These are phyloP conservation scores for Pterocles gutturalis DNA, from an alignment of 2,113 vertebrate genomes.

Conservation along the genomic window DNA sequence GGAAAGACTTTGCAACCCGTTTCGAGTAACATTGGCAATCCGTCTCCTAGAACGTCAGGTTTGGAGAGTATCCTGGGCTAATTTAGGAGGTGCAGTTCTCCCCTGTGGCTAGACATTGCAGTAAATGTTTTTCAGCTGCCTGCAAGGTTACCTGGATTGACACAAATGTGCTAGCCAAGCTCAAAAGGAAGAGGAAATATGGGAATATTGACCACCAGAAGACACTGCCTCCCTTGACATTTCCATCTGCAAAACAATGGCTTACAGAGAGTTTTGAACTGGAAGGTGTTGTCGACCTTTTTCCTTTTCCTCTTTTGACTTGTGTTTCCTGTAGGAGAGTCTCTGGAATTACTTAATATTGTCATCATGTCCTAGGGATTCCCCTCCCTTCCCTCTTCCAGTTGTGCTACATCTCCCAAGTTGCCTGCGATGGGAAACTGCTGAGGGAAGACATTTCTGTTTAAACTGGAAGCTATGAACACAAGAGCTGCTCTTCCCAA, in stretches of 20 bases:
- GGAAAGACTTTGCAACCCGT: background rate
- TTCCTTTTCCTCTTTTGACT: constrained; percentile 8
- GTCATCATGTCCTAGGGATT: background rate
- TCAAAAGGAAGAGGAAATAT: background rate
- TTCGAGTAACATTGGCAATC: background rate
- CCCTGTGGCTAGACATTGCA: background rate
- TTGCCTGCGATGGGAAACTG: background rate
- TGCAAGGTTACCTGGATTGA: accelerated
- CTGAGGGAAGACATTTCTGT: background rate
- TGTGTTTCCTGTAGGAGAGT: background rate
- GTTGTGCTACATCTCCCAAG: background rate
- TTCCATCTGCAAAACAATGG: background rate
- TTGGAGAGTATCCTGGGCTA: background rate
- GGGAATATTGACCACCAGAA: background rate
- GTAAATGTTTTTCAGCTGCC: background rate
- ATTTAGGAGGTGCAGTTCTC: background rate
- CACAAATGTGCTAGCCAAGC: background rate
- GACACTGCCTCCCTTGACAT: background rate
- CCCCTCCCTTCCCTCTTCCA: background rate
- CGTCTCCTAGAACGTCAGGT: accelerated
- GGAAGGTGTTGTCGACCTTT: background rate
- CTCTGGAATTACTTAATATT: background rate
- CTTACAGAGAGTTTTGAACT: background rate
- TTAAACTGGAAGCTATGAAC: background rate
- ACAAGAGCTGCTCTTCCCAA: background rate